Evolutionary conservation across 1,140 invertebrate species (phyloP), one percentile per base, ranked within the genome.

Genomic region (Metopolophium dirhodum): DNA sequence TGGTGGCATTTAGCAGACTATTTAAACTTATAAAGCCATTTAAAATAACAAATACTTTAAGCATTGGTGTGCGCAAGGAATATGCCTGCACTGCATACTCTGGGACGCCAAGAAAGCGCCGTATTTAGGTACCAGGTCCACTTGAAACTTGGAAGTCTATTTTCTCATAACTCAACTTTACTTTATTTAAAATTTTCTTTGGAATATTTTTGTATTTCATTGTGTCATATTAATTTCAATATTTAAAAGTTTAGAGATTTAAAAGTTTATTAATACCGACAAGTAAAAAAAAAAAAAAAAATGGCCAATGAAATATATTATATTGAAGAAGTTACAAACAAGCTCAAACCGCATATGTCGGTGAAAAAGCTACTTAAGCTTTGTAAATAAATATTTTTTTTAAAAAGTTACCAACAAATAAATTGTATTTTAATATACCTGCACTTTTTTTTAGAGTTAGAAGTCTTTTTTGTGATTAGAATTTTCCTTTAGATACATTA

Each of bases 21-120:
- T 88, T 88, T 51, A 49, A 49, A 88, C 11, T 49, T 35, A 47
- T n/a, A 41, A 86, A 88, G 86, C 86, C 6, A 88, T 88, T 88
- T 51, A 8, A n/a, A 49, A 51, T 49, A 49, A 35, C 9, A 45
- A 86, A 11, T n/a, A 54, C 87, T 54, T n/a, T 37, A 89, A 26
- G 49, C 86, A 35, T 77, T 77, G 61, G 61, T 6, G 14, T 77
- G 61, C 9, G 0, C 61, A n/a, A 77, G 18, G 61, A n/a, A n/a
- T 77, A 77, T n/a, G 30, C 14, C 6, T 30, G 7, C 23, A 61
- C 8, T 77, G n/a, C 23, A 7, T n/a, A n/a, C 61, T 68, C 23
- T 68, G 14, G 4, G 30, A 68, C 14, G n/a, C 30, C 14, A 23
- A 54, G 51, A 54, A 54, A 54, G 22, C 20, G 11, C 4, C 11